phyloP scores from a whole-genome alignment of 1,140 invertebrate genomes.

The Cotesia chilonis region DNA sequence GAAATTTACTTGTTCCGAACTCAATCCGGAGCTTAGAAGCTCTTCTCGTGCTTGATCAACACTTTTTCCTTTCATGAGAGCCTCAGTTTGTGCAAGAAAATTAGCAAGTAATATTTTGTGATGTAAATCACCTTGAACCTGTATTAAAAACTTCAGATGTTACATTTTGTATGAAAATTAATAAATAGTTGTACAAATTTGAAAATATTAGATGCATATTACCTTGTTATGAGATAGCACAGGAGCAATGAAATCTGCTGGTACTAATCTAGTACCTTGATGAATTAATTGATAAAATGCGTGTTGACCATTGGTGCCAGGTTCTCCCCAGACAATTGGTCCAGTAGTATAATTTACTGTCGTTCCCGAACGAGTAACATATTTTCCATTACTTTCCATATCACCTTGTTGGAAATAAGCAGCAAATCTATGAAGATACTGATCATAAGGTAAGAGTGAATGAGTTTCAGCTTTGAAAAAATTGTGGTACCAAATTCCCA shows the following conservation, averaged over 20 bases:
- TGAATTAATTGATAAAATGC: slow-evolving; percentile 98
- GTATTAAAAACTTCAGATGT: slow-evolving; percentile 7
- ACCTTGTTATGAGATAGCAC: slow-evolving; percentile 94
- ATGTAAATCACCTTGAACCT: slow-evolving; percentile 67
- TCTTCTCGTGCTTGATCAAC: slow-evolving; percentile 80
- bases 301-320: slow-evolving; percentile 99
- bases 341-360: slow-evolving; percentile 84
- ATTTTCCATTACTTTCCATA: slow-evolving; percentile 99
- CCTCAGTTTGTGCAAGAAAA: slow-evolving; percentile 98
- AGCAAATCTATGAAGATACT: slow-evolving; percentile 98
- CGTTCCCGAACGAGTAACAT: slow-evolving; percentile 81
- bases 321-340: slow-evolving; percentile 86
- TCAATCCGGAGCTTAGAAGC: slow-evolving; percentile 76
- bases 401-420: slow-evolving; percentile 99
- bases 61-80: slow-evolving; percentile 92
- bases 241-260: slow-evolving; percentile 96
- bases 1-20: slow-evolving; percentile 76
- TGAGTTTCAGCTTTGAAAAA: slow-evolving; percentile 96
- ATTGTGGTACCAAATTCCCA: slow-evolving; percentile 97
- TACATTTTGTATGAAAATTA: slow-evolving; percentile 1
- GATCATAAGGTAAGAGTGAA: slow-evolving; percentile 96
- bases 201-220: slow-evolving; percentile 63
- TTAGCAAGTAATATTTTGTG: slow-evolving; percentile 94
- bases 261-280: slow-evolving; percentile 89
- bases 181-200: not conserved